Base-by-base conservation (phyloP, 2,888 invertebrate species). In the Caenorhabditis doughertyi region DNA sequence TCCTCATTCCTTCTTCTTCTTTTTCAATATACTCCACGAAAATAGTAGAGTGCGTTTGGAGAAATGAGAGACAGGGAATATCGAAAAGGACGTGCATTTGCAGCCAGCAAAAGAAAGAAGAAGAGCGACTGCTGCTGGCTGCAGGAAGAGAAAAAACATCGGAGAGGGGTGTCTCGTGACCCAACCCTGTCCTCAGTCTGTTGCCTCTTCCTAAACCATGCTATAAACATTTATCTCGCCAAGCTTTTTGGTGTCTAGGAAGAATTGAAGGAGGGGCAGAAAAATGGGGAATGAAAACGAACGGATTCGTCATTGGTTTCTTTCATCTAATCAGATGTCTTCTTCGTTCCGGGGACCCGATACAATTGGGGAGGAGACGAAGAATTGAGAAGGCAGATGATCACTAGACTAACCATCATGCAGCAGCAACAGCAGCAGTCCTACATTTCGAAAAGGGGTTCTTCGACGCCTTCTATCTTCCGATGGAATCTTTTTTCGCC, bases 101-200 rank as follows among this genome's bases (percentile, higher is more conserved):
- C 74, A 74, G 74, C 42, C 56, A 65, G 56, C 47, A 9, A 39
- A 16, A 9, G 16, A 16, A 39, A 64, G 47, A 58, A 60, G 68
- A 58, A 55, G 64, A 58, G 60, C 53, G 42, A 56, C 64, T 56
- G 64, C 39, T 39, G 73, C 53, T 55, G 44, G 65, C 56, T 35
- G 67, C 76, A 65, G 71, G 23, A 39, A 44, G 56, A 47, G 32
- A 65, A 71, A 79, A 71, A 79, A 72, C 70, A 77, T 58, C 16
- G 58, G 58, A 44, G 53, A 35, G 44, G 51, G 64, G 64, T 68
- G 79, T 79, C 77, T 79, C 72, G 79, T 79, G 79, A 79, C 71
- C 79, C 79, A 47, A n/a, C 27, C 44, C 35, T 16, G 35, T 42
- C 73, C 51, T 32, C 47, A 47, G 68, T 74, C 64, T 74, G 70